Percentiles rank a stretch among this genome's conserved stretches.
These are phyloP conservation scores for Ramphastos sulfuratus DNA, from an alignment of 2,113 vertebrate species.

Conservation along the genomic window DNA sequence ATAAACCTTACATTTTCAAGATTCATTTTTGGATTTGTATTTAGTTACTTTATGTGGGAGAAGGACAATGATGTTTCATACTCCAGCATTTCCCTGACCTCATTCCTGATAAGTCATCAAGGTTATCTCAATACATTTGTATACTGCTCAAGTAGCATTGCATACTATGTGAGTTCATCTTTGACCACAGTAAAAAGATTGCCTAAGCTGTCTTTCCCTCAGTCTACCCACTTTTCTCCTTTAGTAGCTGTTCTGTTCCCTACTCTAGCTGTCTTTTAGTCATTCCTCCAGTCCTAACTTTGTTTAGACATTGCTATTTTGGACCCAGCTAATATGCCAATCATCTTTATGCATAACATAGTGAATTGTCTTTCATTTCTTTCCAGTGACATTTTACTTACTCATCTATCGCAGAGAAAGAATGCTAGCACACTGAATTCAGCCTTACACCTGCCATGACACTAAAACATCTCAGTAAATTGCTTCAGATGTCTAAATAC, in stretches of 20 bases:
- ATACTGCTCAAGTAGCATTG: neutral
- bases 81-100: neutral
- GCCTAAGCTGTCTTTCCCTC: neutral
- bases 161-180: neutral
- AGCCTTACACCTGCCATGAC: neutral
- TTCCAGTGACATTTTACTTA: neutral
- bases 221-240: neutral
- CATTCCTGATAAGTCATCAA: neutral
- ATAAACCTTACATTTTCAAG: neutral
- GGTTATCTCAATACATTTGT: neutral
- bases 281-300: neutral
- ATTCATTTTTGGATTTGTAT: neutral
- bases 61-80: neutral
- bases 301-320: neutral
- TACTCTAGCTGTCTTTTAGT: neutral
- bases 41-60: neutral
- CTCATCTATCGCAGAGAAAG: neutral
- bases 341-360: neutral
- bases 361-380: neutral
- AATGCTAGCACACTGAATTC: neutral
- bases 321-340: neutral
- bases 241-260: accelerated
- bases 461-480: neutral
- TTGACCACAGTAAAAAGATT: neutral
- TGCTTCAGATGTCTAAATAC: neutral